These are phyloP conservation scores for Pseudorhiza aurosa DNA, from an alignment of 30 jellyfish, hydroid and myxozoan species.

Conservation along the genomic window DNA sequence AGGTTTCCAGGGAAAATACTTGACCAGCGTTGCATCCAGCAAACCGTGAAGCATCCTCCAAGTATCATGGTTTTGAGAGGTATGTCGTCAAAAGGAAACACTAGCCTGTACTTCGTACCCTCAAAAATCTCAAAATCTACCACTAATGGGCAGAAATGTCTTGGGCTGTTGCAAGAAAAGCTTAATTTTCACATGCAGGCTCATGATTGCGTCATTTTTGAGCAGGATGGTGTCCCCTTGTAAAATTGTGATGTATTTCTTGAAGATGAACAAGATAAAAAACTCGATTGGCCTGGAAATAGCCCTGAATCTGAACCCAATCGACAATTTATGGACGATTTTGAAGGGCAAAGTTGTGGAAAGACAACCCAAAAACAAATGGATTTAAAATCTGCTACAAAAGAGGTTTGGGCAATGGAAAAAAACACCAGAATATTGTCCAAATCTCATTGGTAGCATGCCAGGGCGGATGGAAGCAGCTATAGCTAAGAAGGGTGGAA, in stretches of 20 bases:
- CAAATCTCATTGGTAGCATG: no score
- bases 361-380: background rate
- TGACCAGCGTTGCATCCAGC: conserved; percentile 9
- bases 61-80: background rate
- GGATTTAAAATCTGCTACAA: no score
- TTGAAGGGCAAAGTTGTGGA: background rate
- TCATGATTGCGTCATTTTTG: conserved; percentile 4
- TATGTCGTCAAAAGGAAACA: conserved; percentile 3
- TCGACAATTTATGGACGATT: background rate
- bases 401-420: no score
- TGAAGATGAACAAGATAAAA: conserved; percentile 9
- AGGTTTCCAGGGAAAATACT: conserved; percentile 3
- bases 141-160: no score
- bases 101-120: conserved; percentile 7
- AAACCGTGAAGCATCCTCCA: background rate
- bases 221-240: conserved; percentile 45
- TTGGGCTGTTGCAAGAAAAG: background rate
- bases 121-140: no score
- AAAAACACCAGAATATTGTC: no score
- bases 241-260: conserved; percentile 16
- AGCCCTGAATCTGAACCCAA: conserved; percentile 43
- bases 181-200: background rate
- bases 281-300: conserved; percentile 26
- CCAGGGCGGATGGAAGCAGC: no score
- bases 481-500: no score